Evolutionary conservation across 2,888 invertebrate species (phyloP), one percentile per base, ranked within the genome.

Genomic region (Epistrophe grossulariae): DNA sequence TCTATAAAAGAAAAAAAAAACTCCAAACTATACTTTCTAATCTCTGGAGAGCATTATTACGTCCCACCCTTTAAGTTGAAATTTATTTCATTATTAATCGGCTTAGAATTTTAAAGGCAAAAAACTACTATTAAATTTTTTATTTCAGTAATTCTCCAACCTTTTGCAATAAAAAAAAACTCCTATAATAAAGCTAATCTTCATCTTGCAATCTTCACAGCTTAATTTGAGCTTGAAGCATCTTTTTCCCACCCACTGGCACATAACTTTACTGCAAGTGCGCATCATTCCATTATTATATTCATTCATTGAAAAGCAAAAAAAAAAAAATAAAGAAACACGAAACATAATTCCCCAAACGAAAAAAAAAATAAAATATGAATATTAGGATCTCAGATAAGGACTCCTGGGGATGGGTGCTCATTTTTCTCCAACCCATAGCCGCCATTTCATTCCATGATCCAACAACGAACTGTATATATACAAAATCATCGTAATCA

Each of bases 341-440:
- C 17, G 70, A 76, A 71, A 77, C 24, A 71, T 59, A 77, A 77
- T 72, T 84, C 72, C 68, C 40, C 60, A 40, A 60, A 38, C 0
- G 24, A 7, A 52, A 60, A 68, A 85, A 55, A 62, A 68, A 85
- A 55, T 72, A 66, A 87, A 87, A 83, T 79, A 83, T 77, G 72
- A 83, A 79, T 83, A 87, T 87, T 83, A 87, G 79, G 62, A 83
- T 83, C 87, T 71, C 4, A 83, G 87, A 87, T 87, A 83, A 76
- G 87, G 71, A 87, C 76, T 62, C 66, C 60, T 57, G 55, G 43
- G 45, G 80, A 76, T 74, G 78, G 78, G 72, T 66, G 78, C 70
- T 70, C 78, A 78, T 77, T 79, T 78, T 88, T 78, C 77, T 71
- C 62, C 68, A 31, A 8, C 15, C 55, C 17, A 68, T 24, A 24